Base-by-base conservation (phyloP, 2,888 invertebrate genomes). In the Cheilosia variabilis region DNA sequence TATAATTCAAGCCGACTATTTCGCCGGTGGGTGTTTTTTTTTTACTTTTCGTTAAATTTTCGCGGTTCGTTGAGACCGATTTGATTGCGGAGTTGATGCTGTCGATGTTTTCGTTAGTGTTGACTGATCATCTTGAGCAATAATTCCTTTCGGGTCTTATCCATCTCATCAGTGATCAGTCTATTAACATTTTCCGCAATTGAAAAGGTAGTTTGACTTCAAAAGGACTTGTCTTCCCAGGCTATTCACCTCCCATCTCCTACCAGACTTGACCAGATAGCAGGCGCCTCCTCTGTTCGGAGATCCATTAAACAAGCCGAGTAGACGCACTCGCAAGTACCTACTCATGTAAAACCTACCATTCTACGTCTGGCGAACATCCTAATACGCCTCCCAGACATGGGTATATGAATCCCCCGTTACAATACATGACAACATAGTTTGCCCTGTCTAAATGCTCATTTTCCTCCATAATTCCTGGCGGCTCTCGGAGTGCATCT, bases 371-470 rank as follows among this genome's bases (percentile, higher is more conserved):
- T 63, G 24, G 34, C 27, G 15, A 63, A 68, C 66, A 60, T 60
- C 17, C 66, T 27, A 47, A 55, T 62, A 52, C 58, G 65, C 65
- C 72, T 72, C 31, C 41, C 50, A 55, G 22, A 5, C 6, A 55
- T 5, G 0, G 5, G 50, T 43, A 65, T 71, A 68, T 57, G 53
- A 72, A 72, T 50, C 34, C 47, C 31, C 53, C 47, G 76, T 65
- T 66, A 72, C 65, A 60, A 31, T 27, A 58, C 69, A 69, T 52
- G 60, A 62, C 71, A 65, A 24, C 65, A 71, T 43, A 47, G 58
- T 47, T 66, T 58, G 53, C 45, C n/a, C 62, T 62, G 72, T 68
- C 66, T 45, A 66, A 68, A 78, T 68, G 41, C 66, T 55, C 47
- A 78, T 78, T 43, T 77, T 47, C 66, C 3, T 68, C 65, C 50